Conservation (phyloP, 2,113 vertebrate species). For the Tricholaema leucomelas region DNA sequence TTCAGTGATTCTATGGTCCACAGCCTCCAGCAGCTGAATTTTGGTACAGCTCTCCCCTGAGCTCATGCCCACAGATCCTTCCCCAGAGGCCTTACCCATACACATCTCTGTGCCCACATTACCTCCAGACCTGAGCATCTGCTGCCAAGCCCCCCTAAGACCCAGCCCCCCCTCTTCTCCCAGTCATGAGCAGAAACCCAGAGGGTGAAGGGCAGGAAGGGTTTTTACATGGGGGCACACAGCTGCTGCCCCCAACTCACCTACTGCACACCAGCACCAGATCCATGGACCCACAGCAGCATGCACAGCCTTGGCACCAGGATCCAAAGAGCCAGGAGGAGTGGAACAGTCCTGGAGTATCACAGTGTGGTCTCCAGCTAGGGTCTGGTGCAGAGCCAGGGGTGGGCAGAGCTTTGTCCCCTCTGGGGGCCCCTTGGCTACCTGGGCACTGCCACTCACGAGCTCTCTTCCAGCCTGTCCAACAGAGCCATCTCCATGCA, state of each 20-base stretch:
- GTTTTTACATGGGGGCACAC: background rate
- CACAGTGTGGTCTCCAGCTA: accelerated
- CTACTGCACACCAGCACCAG: too few species aligned
- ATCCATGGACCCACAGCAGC: background rate
- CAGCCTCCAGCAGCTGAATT: background rate
- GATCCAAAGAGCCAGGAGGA: background rate
- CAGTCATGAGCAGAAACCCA: accelerated
- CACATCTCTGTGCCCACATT: background rate
- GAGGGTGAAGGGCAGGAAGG: background rate
- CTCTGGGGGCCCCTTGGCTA: background rate
- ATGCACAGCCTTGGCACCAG: background rate
- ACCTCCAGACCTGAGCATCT: background rate
- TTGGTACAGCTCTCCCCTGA: background rate
- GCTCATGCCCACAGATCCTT: accelerated
- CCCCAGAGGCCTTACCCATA: too few species aligned
- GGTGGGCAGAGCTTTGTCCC: accelerated
- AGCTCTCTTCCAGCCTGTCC: background rate
- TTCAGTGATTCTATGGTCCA: too few species aligned
- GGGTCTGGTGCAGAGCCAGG: background rate
- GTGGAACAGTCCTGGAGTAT: background rate
- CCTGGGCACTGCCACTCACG: background rate
- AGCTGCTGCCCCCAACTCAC: background rate
- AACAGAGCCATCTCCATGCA: background rate
- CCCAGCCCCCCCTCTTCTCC: accelerated
- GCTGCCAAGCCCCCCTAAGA: accelerated